Evolutionary conservation across 2,888 invertebrate species (phyloP), one percentile per base, ranked within the genome.

Genomic region (Pheosia gnoma): DNA sequence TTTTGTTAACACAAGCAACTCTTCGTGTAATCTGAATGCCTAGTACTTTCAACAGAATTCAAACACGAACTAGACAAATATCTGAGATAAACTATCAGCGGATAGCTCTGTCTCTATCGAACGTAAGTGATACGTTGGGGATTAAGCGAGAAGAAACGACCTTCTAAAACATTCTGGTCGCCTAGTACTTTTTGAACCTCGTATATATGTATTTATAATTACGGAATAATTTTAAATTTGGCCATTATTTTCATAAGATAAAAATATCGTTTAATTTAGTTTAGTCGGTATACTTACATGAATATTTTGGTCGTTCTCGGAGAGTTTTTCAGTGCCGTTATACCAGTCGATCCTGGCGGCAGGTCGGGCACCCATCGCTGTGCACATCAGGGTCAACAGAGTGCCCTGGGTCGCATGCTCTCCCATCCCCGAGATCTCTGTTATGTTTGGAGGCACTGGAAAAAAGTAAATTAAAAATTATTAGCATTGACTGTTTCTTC

Each of bases 331-430:
- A 0, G 97, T 96, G 25, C 96, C 96, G 85, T 98, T 98, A 90
- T 95, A 97, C 98, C 98, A 98, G 63, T 96, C 95, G 65, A 98
- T 95, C 74, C 95, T 95, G 9, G 98, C 98, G 0, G 97, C 95
- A 0, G 98, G 98, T 57, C 97, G 93, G 0, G 98, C 98, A 0
- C 97, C 98, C 49, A 95, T 95, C 4, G 97, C 97, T 65, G 90
- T 75, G 84, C 98, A 98, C 83, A 96, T 95, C 67, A 98, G 94
- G 60, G 96, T 95, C 60, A 98, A 96, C 77, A 96, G 95, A 7
- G 96, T 96, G 39, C 97, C 98, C 79, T 97, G 96, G 8, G 96
- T 96, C 41, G 97, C 97, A 85, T 97, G 96, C 74, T 96, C 95
- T 53, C 96, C 95, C 25, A 97, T 96, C 4, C 98, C 97, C 39